Evolutionary conservation across 64 coral and sea anemone species (phyloP).

Genomic region (Platygyra sinensis): DNA sequence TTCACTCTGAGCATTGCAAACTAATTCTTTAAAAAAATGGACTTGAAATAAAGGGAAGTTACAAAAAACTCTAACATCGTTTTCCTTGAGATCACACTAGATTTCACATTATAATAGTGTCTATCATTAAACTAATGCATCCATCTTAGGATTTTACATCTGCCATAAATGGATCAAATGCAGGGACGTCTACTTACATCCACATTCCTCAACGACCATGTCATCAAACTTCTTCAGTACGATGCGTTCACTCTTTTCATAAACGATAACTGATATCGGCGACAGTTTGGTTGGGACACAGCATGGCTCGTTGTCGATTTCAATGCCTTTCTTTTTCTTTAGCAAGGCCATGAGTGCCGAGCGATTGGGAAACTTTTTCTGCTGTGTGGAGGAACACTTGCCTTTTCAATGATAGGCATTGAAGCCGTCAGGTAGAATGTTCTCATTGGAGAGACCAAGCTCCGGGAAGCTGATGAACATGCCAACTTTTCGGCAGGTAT

Average conservation of each 20-base stretch:
- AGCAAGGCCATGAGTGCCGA: too few relatives aligned
- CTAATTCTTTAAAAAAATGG: too few relatives aligned
- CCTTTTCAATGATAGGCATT: constrained; percentile 4
- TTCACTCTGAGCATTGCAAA: too few relatives aligned
- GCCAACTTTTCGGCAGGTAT: constrained; percentile 4
- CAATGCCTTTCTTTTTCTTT: background rate
- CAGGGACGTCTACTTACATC: background rate
- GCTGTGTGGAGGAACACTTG: background rate
- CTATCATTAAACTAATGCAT: too few relatives aligned
- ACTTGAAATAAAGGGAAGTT: too few relatives aligned
- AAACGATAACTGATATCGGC: background rate
- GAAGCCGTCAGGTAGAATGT: background rate
- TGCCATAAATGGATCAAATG: too few relatives aligned
- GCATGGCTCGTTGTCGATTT: background rate
- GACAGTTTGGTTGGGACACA: constrained; percentile 1
- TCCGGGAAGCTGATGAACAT: background rate
- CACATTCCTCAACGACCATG: background rate
- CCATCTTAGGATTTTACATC: too few relatives aligned
- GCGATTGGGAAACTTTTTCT: background rate
- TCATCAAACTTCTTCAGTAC: too few relatives aligned
- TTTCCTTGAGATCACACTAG: too few relatives aligned
- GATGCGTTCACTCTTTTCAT: too few relatives aligned
- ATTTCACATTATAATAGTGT: too few relatives aligned
- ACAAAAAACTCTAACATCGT: too few relatives aligned
- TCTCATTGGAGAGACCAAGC: background rate